These are phyloP conservation scores for Dinoponera quadriceps DNA, from an alignment of 1,140 invertebrate genomes.

Conservation along the genomic window DNA sequence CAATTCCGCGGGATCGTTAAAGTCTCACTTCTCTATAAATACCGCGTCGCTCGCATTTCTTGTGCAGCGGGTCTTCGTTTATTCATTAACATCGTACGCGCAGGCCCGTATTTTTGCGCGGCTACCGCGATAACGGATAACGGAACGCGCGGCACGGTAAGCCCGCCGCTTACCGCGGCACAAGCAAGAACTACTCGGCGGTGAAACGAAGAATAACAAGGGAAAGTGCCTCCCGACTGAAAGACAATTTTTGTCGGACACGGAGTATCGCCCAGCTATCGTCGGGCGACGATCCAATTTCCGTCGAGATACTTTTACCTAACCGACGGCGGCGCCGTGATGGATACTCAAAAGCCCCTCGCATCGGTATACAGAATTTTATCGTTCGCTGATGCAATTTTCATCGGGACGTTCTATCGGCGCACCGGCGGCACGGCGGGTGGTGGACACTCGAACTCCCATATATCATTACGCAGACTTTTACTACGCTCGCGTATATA, in stretches of 20 bases:
- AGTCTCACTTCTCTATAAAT: not conserved
- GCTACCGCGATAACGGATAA: too few relatives aligned
- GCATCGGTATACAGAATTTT: slow-evolving; percentile 58
- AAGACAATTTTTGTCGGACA: slow-evolving; percentile 44
- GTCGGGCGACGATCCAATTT: slow-evolving; percentile 52
- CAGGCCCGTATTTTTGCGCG: too few relatives aligned
- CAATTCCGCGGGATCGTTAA: slow-evolving; percentile 26
- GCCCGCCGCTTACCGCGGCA: not conserved
- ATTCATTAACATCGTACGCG: too few relatives aligned
- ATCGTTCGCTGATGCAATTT: slow-evolving; percentile 58
- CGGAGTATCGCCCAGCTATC: slow-evolving; percentile 22
- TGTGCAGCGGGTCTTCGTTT: too few relatives aligned
- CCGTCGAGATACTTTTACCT: slow-evolving; percentile 55
- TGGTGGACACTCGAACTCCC: slow-evolving; percentile 36
- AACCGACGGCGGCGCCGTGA: slow-evolving; percentile 30
- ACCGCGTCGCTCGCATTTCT: not conserved
- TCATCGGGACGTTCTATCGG: slow-evolving; percentile 40
- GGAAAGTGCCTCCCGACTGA: slow-evolving; percentile 5
- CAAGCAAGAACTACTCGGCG: slow-evolving; percentile 3
- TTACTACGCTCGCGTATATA: slow-evolving; percentile 38
- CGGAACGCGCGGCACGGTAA: too few relatives aligned
- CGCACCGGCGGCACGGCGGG: not conserved
- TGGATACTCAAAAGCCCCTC: slow-evolving; percentile 53
- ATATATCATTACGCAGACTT: slow-evolving; percentile 60
- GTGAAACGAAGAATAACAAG: slow-evolving; percentile 24